Evolutionary conservation across 2,888 invertebrate species (phyloP).

Genomic region (Noctua janthe): DNA sequence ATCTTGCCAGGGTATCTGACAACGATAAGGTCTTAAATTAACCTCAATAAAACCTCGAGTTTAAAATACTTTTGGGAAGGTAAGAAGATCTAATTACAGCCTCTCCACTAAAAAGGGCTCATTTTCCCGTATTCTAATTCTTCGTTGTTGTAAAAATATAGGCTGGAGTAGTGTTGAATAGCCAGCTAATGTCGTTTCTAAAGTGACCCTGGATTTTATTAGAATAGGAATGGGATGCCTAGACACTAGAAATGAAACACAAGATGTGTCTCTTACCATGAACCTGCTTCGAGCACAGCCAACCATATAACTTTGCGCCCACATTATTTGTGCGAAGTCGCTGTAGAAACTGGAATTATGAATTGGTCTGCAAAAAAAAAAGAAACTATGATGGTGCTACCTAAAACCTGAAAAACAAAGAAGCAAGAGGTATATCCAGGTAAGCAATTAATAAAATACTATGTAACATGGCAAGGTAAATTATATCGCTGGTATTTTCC

Average conservation of each 20-base stretch:
- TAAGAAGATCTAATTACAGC: not conserved
- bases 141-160: not conserved
- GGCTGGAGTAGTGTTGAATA: not conserved
- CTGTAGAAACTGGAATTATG: constrained; percentile 72
- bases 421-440: not conserved
- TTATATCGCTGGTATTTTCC: not conserved
- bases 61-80: not conserved
- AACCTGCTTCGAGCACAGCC: constrained; percentile 86
- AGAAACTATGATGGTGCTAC: too few relatives aligned
- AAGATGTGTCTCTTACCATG: constrained; percentile 74
- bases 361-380: constrained; percentile 68
- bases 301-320: constrained; percentile 84
- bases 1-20: constrained; percentile 71
- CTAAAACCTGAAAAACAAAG: not conserved
- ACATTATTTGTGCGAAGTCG: constrained; percentile 85
- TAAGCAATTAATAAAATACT: not conserved
- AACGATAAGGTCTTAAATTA: not conserved
- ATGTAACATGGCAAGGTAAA: not conserved
- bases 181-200: not conserved
- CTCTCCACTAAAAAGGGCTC: not conserved
- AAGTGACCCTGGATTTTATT: not conserved
- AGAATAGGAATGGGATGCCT: not conserved
- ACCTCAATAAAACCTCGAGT: not conserved
- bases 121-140: not conserved
- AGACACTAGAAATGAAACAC: not conserved